Evolutionary conservation across 2,797 vertebrate species (phyloP).

Genomic region (Vireo griseus): DNA sequence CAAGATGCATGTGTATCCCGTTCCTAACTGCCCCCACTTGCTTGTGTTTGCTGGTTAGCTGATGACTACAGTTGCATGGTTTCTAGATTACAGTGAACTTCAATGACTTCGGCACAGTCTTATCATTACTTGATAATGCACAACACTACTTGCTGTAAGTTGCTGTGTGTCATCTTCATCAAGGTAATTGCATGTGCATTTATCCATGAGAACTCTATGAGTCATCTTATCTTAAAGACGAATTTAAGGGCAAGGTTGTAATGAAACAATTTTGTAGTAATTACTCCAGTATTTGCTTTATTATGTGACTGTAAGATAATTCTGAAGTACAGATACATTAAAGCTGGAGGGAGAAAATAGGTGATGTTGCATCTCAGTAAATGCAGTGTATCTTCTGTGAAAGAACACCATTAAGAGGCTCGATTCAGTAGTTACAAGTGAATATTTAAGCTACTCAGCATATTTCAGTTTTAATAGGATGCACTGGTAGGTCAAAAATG

Average conservation of each 20-base stretch:
- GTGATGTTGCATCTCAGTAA: neutral
- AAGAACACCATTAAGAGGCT: neutral
- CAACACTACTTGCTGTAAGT: neutral
- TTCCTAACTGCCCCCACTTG: neutral
- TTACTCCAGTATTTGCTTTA: neutral
- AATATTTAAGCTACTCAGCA: neutral
- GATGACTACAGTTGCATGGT: neutral
- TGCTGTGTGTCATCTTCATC: neutral
- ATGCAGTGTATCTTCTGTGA: neutral
- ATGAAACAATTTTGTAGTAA: neutral
- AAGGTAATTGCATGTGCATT: neutral
- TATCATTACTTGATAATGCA: neutral
- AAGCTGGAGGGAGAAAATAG: neutral
- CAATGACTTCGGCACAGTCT: neutral
- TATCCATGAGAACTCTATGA: neutral
- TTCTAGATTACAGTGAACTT: neutral
- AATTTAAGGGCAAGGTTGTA: neutral
- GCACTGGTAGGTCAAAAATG: neutral
- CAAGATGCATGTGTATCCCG: neutral
- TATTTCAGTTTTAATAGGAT: neutral
- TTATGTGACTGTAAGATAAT: neutral
- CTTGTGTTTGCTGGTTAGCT: neutral
- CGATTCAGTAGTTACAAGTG: neutral
- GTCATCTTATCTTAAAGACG: neutral
- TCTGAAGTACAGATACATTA: neutral